phyloP scores from a whole-genome alignment of 2,113 vertebrate genomes.

The Xiphophorus couchianus region DNA sequence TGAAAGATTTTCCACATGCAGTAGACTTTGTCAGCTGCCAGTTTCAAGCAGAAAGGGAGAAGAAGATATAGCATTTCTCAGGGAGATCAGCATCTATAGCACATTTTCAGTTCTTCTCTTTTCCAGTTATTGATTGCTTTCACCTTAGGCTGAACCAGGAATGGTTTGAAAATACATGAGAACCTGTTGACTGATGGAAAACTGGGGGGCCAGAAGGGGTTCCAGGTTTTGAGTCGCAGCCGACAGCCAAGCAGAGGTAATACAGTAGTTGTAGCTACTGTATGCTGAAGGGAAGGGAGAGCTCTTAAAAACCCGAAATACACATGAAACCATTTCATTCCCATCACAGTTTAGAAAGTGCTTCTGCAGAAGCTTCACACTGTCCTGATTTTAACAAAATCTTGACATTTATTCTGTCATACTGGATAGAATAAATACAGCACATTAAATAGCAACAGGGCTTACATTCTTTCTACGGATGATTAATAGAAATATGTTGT shows the following conservation, averaged over 20 bases:
- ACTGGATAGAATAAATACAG: too few relatives aligned
- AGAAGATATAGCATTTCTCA: slow-evolving; percentile 55
- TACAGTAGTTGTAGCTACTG: neutral
- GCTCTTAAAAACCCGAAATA: neutral
- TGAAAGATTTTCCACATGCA: slow-evolving; percentile 70
- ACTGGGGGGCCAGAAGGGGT: slow-evolving; percentile 2
- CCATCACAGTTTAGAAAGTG: neutral
- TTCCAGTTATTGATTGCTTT: slow-evolving; percentile 54
- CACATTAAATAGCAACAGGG: too few relatives aligned
- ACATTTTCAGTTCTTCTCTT: slow-evolving; percentile 31
- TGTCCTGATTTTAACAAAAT: neutral
- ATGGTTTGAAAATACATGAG: slow-evolving; percentile 29
- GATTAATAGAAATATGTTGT: too few relatives aligned
- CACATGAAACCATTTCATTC: neutral
- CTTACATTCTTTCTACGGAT: too few relatives aligned
- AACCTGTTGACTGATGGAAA: slow-evolving; percentile 26
- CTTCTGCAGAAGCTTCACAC: neutral
- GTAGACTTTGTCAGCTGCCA: slow-evolving; percentile 59
- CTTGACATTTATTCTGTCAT: neutral
- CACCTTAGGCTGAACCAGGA: slow-evolving; percentile 35
- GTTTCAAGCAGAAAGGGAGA: slow-evolving; percentile 44
- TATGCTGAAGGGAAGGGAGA: neutral
- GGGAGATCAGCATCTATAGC: slow-evolving; percentile 51
- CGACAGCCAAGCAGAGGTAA: neutral
- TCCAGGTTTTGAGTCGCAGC: neutral